Evolutionary conservation across 2,888 invertebrate genomes (phyloP), one percentile per base, ranked within the genome.

Genomic region (Dynastes maya): DNA sequence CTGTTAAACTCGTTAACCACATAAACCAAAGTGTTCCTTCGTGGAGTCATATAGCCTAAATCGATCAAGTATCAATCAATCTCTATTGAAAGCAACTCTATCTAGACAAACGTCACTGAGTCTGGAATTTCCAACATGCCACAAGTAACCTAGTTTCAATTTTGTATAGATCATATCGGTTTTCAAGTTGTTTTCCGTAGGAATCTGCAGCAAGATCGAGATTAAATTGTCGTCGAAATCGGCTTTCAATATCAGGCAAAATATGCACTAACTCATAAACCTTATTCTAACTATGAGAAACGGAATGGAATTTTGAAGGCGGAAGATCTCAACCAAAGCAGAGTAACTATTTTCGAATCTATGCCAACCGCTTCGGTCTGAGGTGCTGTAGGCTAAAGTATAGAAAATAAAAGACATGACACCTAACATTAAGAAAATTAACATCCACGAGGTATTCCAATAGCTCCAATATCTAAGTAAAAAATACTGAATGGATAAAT

Each of bases 161-260:
- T 67, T 68, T 11, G 55, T 29, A 27, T 49, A 27, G 5, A 76
- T 16, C 55, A 76, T 67, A 51, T 76, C 76, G 22, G 40, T 13
- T 16, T 68, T 55, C 22, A n/a, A 76, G 32, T 37, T 76, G 76
- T 37, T 67, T 76, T 55, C 58, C 67, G 40, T 67, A 67, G 13
- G 65, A 67, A 8, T 76, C 29, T 16, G 76, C 40, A 64, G 53
- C 32, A 76, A 27, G 3, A 58, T 67, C 11, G 76, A 76, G 16
- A 76, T 67, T 22, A 76, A 76, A 40, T 68, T 76, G 9, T 67
- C 76, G 8, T 76, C 76, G 40, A 76, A 76, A 16, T 67, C 76
- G 6, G 76, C 76, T 13, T 76, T 68, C 32, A 76, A 55, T 13
- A 55, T 67, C 55, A 67, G 13, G 11, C 55, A 53, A 37, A 67